Evolutionary conservation across 2,797 vertebrate genomes (phyloP).

Genomic region (Galago senegalensis): DNA sequence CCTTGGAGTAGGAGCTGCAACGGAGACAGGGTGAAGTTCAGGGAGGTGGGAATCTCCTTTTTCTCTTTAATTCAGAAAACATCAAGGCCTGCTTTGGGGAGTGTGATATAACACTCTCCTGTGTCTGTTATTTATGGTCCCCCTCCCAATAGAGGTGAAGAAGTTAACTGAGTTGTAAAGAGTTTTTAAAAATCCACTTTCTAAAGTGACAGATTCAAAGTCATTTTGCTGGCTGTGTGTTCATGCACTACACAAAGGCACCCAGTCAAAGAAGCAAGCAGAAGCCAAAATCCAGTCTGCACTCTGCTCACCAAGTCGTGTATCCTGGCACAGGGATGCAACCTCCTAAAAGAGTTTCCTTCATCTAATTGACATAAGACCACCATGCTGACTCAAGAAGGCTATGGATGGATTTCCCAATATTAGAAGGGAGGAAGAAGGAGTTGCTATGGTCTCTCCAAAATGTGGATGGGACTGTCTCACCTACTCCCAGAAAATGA

Average conservation of each 20-base stretch:
- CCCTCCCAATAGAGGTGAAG: not conserved
- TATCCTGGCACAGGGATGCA: not conserved
- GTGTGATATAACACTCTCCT: no score
- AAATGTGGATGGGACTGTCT: not conserved
- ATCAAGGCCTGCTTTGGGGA: not conserved
- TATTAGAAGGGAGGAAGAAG: not conserved
- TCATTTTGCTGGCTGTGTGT: not conserved
- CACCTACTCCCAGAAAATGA: not conserved
- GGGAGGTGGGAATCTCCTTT: not conserved
- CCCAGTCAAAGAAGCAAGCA: not conserved
- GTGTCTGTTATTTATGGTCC: not conserved
- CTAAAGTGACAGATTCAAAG: not conserved
- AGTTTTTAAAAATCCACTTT: not conserved
- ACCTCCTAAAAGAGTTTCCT: not conserved
- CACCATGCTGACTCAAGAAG: not conserved
- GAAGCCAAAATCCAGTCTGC: not conserved
- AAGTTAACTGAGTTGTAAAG: not conserved
- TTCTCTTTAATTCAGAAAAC: not conserved
- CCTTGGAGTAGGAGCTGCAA: slow-evolving; percentile 5
- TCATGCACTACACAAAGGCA: not conserved
- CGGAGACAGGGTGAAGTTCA: not conserved
- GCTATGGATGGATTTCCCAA: not conserved
- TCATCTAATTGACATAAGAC: not conserved
- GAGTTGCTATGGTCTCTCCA: not conserved
- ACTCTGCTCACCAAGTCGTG: not conserved